phyloP scores from a whole-genome alignment of 2,888 invertebrate species.

The Hyposoter dolosus region DNA sequence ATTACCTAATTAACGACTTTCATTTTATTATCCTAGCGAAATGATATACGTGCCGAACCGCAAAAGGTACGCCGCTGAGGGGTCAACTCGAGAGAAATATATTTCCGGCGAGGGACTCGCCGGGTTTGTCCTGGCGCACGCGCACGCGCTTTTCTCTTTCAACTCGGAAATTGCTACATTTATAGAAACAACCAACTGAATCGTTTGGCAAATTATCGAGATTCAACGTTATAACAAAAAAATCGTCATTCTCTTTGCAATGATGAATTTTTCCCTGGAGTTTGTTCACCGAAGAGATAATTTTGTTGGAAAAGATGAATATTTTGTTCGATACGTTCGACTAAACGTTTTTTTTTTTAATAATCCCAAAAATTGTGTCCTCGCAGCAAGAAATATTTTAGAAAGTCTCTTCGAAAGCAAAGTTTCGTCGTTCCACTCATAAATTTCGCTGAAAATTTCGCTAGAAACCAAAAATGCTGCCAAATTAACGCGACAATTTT shows the following conservation, averaged over 20 bases:
- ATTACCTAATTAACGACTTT: not conserved
- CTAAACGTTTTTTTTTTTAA: no score
- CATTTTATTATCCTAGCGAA: conserved; percentile 13
- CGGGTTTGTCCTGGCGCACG: conserved; percentile 57
- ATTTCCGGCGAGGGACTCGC: conserved; percentile 64
- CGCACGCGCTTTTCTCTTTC: conserved; percentile 29
- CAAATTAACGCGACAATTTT: no score
- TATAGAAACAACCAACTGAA: conserved; percentile 3
- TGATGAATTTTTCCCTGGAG: not conserved
- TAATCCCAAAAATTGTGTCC: no score
- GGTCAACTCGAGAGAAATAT: conserved; percentile 28
- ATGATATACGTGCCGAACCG: conserved; percentile 15
- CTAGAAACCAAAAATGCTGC: no score
- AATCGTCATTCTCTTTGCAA: not conserved
- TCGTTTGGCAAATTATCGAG: not conserved
- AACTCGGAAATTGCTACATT: conserved; percentile 30
- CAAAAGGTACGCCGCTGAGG: conserved; percentile 21
- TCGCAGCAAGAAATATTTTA: no score
- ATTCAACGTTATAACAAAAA: not conserved
- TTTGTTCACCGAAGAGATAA: no score
- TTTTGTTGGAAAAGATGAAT: no score
- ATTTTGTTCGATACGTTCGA: no score
- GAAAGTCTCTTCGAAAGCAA: no score
- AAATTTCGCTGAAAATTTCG: no score
- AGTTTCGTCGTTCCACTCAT: no score